phyloP scores from a whole-genome alignment of 2,888 invertebrate species.

The Flabesymbios commensalis region DNA sequence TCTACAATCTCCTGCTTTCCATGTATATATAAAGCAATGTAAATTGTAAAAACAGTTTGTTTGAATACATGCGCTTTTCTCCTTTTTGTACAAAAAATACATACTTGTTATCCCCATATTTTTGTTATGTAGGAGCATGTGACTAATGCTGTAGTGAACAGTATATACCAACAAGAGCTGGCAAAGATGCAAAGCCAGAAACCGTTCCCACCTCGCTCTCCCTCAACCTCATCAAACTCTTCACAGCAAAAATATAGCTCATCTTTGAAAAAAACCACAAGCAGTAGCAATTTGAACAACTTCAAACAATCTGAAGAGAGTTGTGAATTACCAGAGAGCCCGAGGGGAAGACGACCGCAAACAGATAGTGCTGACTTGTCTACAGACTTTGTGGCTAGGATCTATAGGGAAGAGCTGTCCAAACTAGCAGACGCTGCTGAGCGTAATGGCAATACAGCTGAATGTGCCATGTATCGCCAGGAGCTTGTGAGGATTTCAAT shows the following conservation, averaged over 20 bases:
- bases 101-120: no score
- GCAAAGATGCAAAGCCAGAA: constrained; percentile 87
- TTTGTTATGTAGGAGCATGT: neutral
- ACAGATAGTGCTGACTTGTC: constrained; percentile 78
- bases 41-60: no score
- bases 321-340: constrained; percentile 20
- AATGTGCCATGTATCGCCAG: constrained; percentile 82
- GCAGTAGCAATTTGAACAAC: neutral
- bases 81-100: no score
- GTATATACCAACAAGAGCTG: constrained; percentile 68
- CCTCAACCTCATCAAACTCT: neutral
- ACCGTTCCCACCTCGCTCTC: neutral
- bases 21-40: no score
- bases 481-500: constrained; percentile 91
- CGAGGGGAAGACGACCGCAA: constrained; percentile 37
- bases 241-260: no score
- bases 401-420: constrained; percentile 72
- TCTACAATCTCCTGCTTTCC: no score
- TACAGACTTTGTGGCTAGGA: constrained; percentile 71
- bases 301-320: neutral
- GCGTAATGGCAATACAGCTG: constrained; percentile 56
- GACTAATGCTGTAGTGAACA: constrained; percentile 48
- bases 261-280: neutral
- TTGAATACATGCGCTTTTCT: no score
- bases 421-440: constrained; percentile 71